Conservation (phyloP, 2,797 vertebrate species). For the Leuciscus waleckii region DNA sequence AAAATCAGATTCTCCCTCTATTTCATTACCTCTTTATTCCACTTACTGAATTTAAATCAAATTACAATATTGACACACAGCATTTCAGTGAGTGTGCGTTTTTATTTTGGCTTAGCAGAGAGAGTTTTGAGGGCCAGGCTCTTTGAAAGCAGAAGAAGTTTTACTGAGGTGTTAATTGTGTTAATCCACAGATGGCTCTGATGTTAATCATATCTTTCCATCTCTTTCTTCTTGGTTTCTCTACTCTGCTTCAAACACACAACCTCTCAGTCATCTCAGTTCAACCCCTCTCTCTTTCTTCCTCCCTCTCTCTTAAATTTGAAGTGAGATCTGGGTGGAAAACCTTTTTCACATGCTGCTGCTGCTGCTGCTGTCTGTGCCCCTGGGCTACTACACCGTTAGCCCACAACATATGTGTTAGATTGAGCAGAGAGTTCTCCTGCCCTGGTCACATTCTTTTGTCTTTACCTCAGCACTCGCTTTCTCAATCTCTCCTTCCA, state of each 20-base stretch:
- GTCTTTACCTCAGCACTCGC: slow-evolving; percentile 59
- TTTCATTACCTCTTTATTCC: slow-evolving; percentile 74
- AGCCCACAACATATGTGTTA: slow-evolving; percentile 75
- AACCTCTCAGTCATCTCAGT: slow-evolving; percentile 32
- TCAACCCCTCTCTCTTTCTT: slow-evolving; percentile 11
- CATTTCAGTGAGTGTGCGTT: slow-evolving; percentile 53
- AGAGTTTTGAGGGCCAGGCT: slow-evolving; percentile 55
- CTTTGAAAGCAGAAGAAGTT: slow-evolving; percentile 60
- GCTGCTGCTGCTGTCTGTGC: slow-evolving; percentile 61
- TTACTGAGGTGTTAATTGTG: slow-evolving; percentile 77
- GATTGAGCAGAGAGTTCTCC: slow-evolving; percentile 78
- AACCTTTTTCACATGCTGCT: slow-evolving; percentile 75
- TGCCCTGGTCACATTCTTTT: slow-evolving; percentile 66
- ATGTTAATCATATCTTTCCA: slow-evolving; percentile 65
- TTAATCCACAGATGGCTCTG: slow-evolving; percentile 77
- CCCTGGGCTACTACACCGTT: slow-evolving; percentile 69
- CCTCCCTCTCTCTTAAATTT: slow-evolving; percentile 28
- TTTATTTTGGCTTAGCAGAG: slow-evolving; percentile 62
- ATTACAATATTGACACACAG: slow-evolving; percentile 66
- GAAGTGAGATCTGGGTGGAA: slow-evolving; percentile 69
- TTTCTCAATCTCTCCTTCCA: slow-evolving; percentile 48
- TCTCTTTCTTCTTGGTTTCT: slow-evolving; percentile 62
- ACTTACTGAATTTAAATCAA: slow-evolving; percentile 70
- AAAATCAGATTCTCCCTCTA: slow-evolving; percentile 75
- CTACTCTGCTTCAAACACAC: slow-evolving; percentile 13